Percentiles rank a stretch among this genome's conserved stretches.
These are phyloP conservation scores for Bombus balteatus DNA, from an alignment of 1,140 invertebrate species.

Conservation along the genomic window DNA sequence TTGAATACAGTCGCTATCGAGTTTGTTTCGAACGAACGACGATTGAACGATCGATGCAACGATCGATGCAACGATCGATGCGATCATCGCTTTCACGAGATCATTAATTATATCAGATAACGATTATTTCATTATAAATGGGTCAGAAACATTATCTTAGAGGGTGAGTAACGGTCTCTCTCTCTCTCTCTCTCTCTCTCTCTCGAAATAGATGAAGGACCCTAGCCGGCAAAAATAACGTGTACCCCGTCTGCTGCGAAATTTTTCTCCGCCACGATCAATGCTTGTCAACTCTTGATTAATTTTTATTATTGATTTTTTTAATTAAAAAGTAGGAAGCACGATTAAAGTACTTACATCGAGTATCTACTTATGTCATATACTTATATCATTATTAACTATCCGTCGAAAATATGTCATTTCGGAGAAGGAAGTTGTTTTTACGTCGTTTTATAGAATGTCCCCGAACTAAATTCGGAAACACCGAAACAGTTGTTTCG, in stretches of 20 bases:
- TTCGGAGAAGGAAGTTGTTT: neutral
- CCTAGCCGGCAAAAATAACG: slow-evolving; percentile 79
- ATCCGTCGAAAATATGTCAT: neutral
- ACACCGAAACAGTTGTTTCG: slow-evolving; percentile 48
- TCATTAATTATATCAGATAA: neutral
- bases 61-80: neutral
- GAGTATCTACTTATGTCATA: too few relatives aligned
- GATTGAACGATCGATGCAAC: neutral
- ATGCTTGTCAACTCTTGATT: neutral
- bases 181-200: slow-evolving; percentile 50
- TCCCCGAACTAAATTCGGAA: slow-evolving; percentile 60
- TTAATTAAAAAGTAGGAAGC: neutral
- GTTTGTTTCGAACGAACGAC: neutral
- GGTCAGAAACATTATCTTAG: slow-evolving; percentile 78
- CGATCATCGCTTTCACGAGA: neutral
- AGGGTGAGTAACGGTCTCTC: slow-evolving; percentile 70
- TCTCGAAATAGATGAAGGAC: slow-evolving; percentile 82
- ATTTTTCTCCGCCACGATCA: slow-evolving; percentile 6
- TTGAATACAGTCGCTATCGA: neutral
- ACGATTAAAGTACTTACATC: too few relatives aligned
- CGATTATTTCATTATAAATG: slow-evolving; percentile 76
- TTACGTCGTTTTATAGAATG: slow-evolving; percentile 22
- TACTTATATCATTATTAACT: neutral
- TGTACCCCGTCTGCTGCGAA: slow-evolving; percentile 38
- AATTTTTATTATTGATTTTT: neutral